Evolutionary conservation across 64 coral and sea anemone species (phyloP), one percentile per base, ranked within the genome.

Genomic region (Acropora tenuis): DNA sequence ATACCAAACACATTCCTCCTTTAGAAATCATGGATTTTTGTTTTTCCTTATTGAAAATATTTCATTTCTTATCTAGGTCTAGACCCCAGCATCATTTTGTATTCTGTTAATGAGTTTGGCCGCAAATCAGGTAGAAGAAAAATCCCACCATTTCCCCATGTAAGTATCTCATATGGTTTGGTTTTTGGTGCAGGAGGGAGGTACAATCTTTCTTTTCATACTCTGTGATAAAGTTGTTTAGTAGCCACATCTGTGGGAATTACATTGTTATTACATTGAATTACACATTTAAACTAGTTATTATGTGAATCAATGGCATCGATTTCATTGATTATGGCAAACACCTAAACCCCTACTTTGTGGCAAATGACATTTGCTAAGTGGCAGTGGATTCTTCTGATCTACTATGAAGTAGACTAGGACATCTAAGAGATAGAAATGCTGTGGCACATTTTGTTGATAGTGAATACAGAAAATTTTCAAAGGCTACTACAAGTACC

Each of bases 131-230:
- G 43, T 11, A 52, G 68, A 19, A 75, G 19, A 47, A 73, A 77
- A 69, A 76, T 95, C 12, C 52, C 94, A 69, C 67, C 94, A 47
- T 95, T 91, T 67, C 89, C 94, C 43, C 76, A 91, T 79, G 94
- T 95, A 88, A 94, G 92, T 30, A 30, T 30, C 30, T 30, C 30
- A 30, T 30, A 30, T 30, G 30, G 30, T 30, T 30, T 30, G 30
- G 30, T 30, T 30, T 30, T 30, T 30, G 30, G 30, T 30, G 30
- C 30, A 30, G 30, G 30, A 30, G 30, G 30, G 30, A 30, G 30
- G 30, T 30, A 30, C 30, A 30, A 30, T 30, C 30, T 30, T 30
- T 30, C 30, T 30, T 30, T 30, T 30, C 30, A 30, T 30, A 30
- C 30, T 30, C 30, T 30, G 30, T 30, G 30, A 30, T 30, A 30